phyloP scores from a whole-genome alignment of 2,797 vertebrate genomes.

The Bufotes viridis region DNA sequence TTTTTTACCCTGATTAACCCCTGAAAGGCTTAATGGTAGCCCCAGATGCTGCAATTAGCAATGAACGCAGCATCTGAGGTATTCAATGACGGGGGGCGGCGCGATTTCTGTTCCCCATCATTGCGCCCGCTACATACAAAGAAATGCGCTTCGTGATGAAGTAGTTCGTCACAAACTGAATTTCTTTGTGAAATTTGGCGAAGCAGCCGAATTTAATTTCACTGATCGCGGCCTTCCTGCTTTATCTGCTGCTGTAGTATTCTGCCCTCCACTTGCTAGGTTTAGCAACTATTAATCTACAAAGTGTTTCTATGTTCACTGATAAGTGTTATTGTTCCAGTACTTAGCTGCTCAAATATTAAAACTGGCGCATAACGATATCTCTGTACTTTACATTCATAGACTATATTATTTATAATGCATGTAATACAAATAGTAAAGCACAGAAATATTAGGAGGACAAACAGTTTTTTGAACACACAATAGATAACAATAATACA shows the following conservation, averaged over 20 bases:
- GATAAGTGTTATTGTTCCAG: conserved; percentile 11
- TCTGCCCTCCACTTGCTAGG: not conserved
- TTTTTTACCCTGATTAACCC: no score
- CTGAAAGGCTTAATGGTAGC: no score
- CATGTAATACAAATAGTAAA: not conserved
- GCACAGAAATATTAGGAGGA: not conserved
- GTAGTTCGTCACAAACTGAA: no score
- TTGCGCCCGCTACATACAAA: no score
- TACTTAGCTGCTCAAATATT: not conserved
- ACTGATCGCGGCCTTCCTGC: not conserved
- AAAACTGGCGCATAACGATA: not conserved
- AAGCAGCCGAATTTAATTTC: not conserved
- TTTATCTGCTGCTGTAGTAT: not conserved
- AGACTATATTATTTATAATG: not conserved
- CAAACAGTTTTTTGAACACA: not conserved
- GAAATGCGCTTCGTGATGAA: no score
- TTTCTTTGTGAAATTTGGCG: no score
- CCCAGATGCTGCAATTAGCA: no score
- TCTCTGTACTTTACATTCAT: not conserved
- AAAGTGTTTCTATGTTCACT: not conserved
- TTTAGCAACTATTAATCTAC: not conserved
- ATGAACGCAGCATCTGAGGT: no score
- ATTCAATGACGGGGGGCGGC: no score
- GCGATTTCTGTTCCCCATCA: no score
- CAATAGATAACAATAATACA: not conserved